Conservation (phyloP, 2,797 vertebrate species). For the Artibeus jamaicensis region DNA sequence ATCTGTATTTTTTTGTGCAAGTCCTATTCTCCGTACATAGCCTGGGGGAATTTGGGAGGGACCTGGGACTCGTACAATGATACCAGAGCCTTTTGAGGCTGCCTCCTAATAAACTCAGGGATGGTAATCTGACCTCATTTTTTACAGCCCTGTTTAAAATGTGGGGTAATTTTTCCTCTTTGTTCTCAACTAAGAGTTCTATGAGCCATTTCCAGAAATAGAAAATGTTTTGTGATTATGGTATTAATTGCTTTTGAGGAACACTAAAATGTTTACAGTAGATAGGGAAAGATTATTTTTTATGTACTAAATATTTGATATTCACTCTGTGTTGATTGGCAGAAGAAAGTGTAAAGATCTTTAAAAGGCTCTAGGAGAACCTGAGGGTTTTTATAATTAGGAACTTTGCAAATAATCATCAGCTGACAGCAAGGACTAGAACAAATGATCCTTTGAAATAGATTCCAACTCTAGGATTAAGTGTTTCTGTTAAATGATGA, state of each 20-base stretch:
- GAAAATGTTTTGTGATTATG: neutral
- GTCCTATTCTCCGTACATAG: neutral
- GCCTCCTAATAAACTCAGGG: neutral
- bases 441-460: neutral
- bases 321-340: neutral
- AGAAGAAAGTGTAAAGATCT: neutral
- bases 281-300: neutral
- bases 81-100: neutral
- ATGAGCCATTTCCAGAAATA: slow-evolving; percentile 13
- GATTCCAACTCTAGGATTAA: slow-evolving; percentile 36
- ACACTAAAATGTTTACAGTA: neutral
- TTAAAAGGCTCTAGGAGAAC: neutral
- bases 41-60: neutral
- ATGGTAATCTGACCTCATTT: neutral
- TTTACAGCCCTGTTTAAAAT: neutral
- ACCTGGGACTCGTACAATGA: too few relatives aligned
- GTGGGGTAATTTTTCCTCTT: neutral
- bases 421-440: neutral
- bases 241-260: neutral
- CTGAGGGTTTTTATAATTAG: neutral
- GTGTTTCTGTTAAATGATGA: slow-evolving; percentile 21
- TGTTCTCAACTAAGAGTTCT: neutral
- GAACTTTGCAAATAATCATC: slow-evolving; percentile 23
- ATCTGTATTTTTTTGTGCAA: neutral
- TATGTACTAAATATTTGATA: neutral